A percentile compares a stretch with the other conserved stretches of the same genome.
These are phyloP conservation scores for Metopolophium dirhodum DNA, from an alignment of 1,140 invertebrate species.

Conservation along the genomic window DNA sequence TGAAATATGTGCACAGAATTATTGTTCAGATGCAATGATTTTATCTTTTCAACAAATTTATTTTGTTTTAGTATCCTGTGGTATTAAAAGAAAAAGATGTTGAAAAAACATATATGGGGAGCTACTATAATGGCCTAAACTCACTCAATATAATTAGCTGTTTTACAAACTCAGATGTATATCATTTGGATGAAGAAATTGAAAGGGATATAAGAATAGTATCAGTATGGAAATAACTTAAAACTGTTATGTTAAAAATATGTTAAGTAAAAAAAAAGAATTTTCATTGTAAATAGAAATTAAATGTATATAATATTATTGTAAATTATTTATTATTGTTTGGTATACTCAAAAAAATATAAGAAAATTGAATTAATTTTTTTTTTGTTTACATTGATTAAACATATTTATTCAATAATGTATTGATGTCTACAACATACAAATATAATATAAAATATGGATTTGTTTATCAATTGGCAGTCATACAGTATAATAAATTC, in stretches of 20 bases:
- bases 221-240: constrained; percentile 79
- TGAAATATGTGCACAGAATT: neutral
- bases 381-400: neutral
- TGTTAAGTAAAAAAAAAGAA: neutral
- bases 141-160: constrained; percentile 91
- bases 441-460: neutral
- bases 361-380: neutral
- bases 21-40: neutral
- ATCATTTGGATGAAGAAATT: constrained; percentile 84
- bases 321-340: neutral
- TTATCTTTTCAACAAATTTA: neutral
- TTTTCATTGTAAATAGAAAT: neutral
- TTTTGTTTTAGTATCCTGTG: constrained; percentile 69
- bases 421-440: neutral
- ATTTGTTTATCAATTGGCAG: neutral
- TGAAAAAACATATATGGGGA: constrained; percentile 61
- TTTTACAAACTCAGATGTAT: constrained; percentile 77
- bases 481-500: neutral
- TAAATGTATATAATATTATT: neutral
- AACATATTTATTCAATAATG: too few species aligned
- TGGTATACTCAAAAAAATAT: neutral
- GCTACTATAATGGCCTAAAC: constrained; percentile 77
- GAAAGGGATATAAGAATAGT: constrained; percentile 85
- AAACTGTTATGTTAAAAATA: neutral
- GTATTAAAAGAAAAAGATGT: constrained; percentile 65